Evolutionary conservation across 2,113 vertebrate genomes (phyloP).

Genomic region (Prolemur simus): DNA sequence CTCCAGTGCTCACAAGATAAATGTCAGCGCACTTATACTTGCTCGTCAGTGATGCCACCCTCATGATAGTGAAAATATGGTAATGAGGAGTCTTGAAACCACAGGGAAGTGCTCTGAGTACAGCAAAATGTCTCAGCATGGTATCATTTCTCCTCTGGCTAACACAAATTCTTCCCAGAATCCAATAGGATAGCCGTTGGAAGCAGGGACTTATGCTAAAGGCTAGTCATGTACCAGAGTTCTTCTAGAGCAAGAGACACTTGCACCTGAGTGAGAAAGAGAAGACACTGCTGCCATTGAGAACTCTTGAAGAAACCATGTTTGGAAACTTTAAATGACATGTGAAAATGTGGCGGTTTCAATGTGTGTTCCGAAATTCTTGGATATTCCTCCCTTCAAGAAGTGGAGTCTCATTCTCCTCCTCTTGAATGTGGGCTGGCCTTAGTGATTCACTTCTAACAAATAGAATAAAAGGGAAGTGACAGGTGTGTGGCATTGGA

Average conservation of each 20-base stretch:
- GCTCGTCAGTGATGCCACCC: neutral
- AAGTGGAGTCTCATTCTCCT: neutral
- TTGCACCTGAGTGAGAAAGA: slow-evolving; percentile 53
- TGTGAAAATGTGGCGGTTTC: neutral
- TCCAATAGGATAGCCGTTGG: slow-evolving; percentile 52
- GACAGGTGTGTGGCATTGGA: neutral
- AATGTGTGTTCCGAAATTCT: neutral
- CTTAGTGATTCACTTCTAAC: neutral
- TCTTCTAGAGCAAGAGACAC: slow-evolving; percentile 63
- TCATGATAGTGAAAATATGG: neutral
- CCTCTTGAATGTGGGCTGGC: neutral
- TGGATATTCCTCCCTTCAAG: neutral
- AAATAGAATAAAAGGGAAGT: neutral
- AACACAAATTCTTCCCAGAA: slow-evolving; percentile 68
- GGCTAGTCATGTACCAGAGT: slow-evolving; percentile 64
- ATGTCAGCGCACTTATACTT: neutral
- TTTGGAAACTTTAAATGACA: slow-evolving; percentile 56
- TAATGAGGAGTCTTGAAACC: slow-evolving; percentile 42
- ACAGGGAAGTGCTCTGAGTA: neutral
- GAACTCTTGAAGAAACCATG: neutral
- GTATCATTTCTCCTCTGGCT: slow-evolving; percentile 47
- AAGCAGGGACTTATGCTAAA: slow-evolving; percentile 70
- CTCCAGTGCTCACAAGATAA: slow-evolving; percentile 21
- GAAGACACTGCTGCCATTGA: slow-evolving; percentile 38
- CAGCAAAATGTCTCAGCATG: slow-evolving; percentile 50